A percentile compares a stretch with the other conserved stretches of the same genome.
These are phyloP conservation scores for Copidosoma floridanum DNA, from an alignment of 1,140 invertebrate genomes.

Conservation along the genomic window DNA sequence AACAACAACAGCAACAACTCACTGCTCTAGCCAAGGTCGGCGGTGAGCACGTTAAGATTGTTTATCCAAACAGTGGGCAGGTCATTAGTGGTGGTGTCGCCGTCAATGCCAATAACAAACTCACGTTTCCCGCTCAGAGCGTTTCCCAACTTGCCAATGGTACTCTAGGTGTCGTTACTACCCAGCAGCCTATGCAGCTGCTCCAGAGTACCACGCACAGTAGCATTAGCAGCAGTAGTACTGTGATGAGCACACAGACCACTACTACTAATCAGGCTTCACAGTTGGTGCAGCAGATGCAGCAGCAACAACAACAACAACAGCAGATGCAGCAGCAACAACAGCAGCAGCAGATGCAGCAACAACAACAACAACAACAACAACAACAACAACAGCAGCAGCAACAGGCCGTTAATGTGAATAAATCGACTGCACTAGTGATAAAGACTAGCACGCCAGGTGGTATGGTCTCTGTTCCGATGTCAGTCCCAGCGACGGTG, in stretches of 20 bases:
- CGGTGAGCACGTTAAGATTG: slow-evolving; percentile 54
- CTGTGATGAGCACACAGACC: slow-evolving; percentile 20
- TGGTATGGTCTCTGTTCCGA: slow-evolving; percentile 67
- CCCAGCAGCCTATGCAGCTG: slow-evolving; percentile 32
- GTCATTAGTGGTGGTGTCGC: slow-evolving; percentile 42
- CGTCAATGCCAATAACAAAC: slow-evolving; percentile 35
- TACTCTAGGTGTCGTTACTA: slow-evolving; percentile 45
- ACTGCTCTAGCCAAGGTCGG: slow-evolving; percentile 16
- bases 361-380: slow-evolving; percentile 21
- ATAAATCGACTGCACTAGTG: slow-evolving; percentile 64
- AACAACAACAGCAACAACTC: slow-evolving; percentile 24
- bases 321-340: too few species aligned
- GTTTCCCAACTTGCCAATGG: slow-evolving; percentile 52
- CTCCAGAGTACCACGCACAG: slow-evolving; percentile 33
- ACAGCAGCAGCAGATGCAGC: too few species aligned
- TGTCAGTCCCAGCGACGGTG: slow-evolving; percentile 64
- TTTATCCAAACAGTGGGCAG: slow-evolving; percentile 52
- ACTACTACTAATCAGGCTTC: slow-evolving; percentile 25
- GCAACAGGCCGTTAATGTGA: slow-evolving; percentile 48
- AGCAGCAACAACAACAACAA: background rate
- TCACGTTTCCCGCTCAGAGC: slow-evolving; percentile 59
- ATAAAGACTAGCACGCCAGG: slow-evolving; percentile 67
- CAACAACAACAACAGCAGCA: slow-evolving; percentile 28
- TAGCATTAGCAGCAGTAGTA: slow-evolving; percentile 43
- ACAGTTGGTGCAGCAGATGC: too few species aligned